phyloP scores from a whole-genome alignment of 2,797 vertebrate species.

The Liasis olivaceus region DNA sequence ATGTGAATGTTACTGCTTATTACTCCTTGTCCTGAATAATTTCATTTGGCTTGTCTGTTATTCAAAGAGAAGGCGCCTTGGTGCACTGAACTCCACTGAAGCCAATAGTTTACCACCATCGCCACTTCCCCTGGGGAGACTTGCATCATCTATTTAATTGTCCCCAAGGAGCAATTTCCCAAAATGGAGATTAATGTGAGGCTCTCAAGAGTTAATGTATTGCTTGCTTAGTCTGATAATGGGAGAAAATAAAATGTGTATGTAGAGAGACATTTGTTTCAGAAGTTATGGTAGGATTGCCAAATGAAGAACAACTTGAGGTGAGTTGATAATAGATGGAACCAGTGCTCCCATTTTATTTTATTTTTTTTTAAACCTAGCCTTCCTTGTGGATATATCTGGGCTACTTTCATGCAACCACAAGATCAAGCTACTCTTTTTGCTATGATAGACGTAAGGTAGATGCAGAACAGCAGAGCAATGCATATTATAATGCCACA shows the following conservation, averaged over 20 bases:
- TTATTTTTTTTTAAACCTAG: no score
- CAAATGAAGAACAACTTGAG: no score
- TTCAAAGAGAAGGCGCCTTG: conserved; percentile 59
- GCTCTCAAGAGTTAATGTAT: neutral
- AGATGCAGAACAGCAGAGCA: neutral
- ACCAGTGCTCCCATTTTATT: neutral
- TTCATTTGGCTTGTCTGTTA: conserved; percentile 47
- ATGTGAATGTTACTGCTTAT: conserved; percentile 48
- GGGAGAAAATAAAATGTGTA: neutral
- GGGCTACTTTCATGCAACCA: neutral
- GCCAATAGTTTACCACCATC: neutral
- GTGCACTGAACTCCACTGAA: neutral
- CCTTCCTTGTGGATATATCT: neutral
- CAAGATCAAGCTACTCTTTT: neutral
- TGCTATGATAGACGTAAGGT: neutral
- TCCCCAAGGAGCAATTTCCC: conserved; percentile 19
- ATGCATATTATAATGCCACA: neutral
- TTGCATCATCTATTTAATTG: neutral
- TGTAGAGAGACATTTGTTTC: neutral
- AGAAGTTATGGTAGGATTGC: neutral
- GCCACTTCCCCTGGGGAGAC: neutral
- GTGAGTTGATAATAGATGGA: neutral
- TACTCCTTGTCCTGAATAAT: conserved; percentile 51
- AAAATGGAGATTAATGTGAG: conserved; percentile 24
- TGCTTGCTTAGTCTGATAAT: neutral